Evolutionary conservation across 2,797 vertebrate genomes (phyloP), one percentile per base, ranked within the genome.

Genomic region (Eospalax fontanierii): DNA sequence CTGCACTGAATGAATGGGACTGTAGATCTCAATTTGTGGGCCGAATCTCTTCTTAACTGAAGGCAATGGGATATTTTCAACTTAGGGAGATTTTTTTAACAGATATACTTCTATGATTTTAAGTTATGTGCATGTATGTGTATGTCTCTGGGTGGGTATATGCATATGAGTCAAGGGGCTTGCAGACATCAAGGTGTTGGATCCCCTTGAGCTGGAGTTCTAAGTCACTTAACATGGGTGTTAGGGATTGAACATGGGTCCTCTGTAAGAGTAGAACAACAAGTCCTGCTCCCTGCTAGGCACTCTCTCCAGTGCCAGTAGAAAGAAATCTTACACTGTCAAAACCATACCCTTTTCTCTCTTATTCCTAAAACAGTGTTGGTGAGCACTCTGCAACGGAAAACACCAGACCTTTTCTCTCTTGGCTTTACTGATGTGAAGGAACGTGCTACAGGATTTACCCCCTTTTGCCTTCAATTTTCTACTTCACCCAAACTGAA

Each of bases 11-110:
- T 63, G 26, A 90, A 10, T 40, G 38, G 38, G 35, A 50, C 46
- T 46, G 2, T 26, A 86, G 91, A 61, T 57, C 30, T 68, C 57
- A 71, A n/a, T 81, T 80, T 92, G 68, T 70, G 95, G 92, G 91
- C 61, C 5, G 43, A 30, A 19, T 73, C n/a, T 59, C 26, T 33
- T 83, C 19, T 38, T 22, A 40, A 71, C 18, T 35, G 28, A 86
- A 73, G 30, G 24, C 74, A 40, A 95, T 65, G 40, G 33, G 10
- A 76, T 24, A 54, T 38, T 30, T 83, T 38, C 43, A 93, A 66
- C 38, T 87, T 57, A 80, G 50, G 88, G 46, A 50, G 50, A 54
- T 10, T 10, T 15, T 54, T 54, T 54, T 54, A 9, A 54, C 7
- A 54, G 50, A 54, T 14, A 54, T 54, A 54, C 14, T 54, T 54